Conservation (phyloP, 1,140 invertebrate species). For the Drosophila tristis region DNA sequence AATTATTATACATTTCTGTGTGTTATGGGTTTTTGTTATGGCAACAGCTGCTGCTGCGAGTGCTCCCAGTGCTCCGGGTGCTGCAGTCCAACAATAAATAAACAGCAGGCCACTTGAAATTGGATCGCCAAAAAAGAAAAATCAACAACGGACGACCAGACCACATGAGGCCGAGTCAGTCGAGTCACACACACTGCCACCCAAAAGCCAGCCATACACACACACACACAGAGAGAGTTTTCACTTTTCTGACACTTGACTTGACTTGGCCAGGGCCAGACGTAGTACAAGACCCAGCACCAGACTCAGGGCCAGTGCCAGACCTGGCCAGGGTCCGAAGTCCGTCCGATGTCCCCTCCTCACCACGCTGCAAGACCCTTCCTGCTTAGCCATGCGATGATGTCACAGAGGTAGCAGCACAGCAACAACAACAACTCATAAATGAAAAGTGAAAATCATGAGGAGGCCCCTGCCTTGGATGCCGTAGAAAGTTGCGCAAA, state of each 20-base stretch:
- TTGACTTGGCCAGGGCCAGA: constrained; percentile 59
- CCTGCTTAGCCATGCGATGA: constrained; percentile 45
- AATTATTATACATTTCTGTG: constrained; percentile 40
- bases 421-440: constrained; percentile 69
- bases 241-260: constrained; percentile 83
- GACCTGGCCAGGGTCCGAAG: constrained; percentile 57
- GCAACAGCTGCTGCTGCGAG: constrained; percentile 70
- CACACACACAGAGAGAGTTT: constrained; percentile 49
- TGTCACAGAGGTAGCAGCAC: constrained; percentile 52
- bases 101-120: constrained; percentile 77
- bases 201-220: constrained; percentile 12
- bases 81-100: constrained; percentile 72
- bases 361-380: constrained; percentile 16
- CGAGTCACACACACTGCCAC: constrained; percentile 31
- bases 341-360: constrained; percentile 19
- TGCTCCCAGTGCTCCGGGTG: constrained; percentile 13
- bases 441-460: constrained; percentile 81
- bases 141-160: constrained; percentile 58
- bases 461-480: constrained; percentile 30
- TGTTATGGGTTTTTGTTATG: constrained; percentile 61
- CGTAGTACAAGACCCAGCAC: no score
- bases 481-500: constrained; percentile 78
- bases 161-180: constrained; percentile 10
- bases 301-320: no score
- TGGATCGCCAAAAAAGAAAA: constrained; percentile 80